Evolutionary conservation across 1,140 invertebrate species (phyloP), one percentile per base, ranked within the genome.

Genomic region (Zaprionus capensis): DNA sequence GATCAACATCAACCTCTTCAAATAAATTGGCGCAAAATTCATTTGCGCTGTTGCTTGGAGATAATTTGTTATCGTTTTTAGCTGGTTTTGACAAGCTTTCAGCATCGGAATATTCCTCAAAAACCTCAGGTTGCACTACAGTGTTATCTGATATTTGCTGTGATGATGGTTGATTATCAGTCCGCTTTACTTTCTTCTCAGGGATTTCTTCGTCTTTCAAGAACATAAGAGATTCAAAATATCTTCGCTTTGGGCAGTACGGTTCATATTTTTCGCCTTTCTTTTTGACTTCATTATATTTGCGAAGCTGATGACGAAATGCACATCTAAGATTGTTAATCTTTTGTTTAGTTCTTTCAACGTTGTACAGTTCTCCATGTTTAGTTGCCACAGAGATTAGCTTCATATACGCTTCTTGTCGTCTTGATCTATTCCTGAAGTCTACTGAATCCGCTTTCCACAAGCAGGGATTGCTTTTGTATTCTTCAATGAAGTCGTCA

Each of bases 401-500:
- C 67, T 88, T 92, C 61, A 84, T 76, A 57, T 92, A 92, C 2
- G 91, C 91, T 59, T 92, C 91, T 56, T 92, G 91, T 22, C 91
- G 76, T 17, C 80, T 82, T 12, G 59, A 78, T 31, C 91, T 74
- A 66, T 92, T 92, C 41, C 92, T 71, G 61, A 92, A 92, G 72
- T 92, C 80, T 4, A 80, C 77, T 3, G 86, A 92, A 55, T 92
- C 87, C 2, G 91, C 91, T 55, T 92, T 92, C 91, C 91, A 92
- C n/a, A 92, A 62, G 65, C 91, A 92, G 3, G 91, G 91, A 77
- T 92, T 92, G 58, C 81, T 84, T 55, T 84, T 90, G 56, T 92
- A 92, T 74, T 92, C 91, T n/a, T 92, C 80, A 34, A 92, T 92
- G 49, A 92, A 92, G 74, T 92, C 91, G 74, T 92, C 91, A 55